phyloP scores from a whole-genome alignment of 2,797 vertebrate genomes.

The Hapalemur alaotrensis region DNA sequence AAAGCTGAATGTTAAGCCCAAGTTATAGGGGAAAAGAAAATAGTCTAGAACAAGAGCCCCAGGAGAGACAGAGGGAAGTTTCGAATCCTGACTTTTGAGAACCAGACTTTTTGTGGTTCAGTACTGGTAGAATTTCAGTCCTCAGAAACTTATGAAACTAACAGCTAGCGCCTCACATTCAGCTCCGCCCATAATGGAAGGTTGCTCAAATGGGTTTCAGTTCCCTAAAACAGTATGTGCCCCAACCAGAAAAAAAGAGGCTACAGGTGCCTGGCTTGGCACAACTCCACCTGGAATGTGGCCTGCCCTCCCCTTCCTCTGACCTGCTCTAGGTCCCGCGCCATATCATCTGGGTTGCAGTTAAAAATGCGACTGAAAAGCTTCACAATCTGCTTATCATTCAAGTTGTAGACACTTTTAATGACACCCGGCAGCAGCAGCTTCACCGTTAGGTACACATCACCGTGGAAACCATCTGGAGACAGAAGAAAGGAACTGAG shows the following conservation, averaged over 20 bases:
- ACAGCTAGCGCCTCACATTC: background rate
- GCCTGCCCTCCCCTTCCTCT: conserved; percentile 50
- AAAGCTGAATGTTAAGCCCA: background rate
- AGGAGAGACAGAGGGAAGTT: background rate
- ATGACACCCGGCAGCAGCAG: conserved; percentile 95
- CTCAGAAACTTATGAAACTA: background rate
- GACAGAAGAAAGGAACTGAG: conserved; percentile 35
- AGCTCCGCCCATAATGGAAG: background rate
- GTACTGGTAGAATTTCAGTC: background rate
- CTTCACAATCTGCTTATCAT: conserved; percentile 99
- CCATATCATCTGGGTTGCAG: conserved; percentile 95
- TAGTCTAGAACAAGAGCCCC: background rate
- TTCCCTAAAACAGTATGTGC: background rate
- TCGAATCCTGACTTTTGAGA: background rate
- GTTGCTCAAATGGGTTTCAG: background rate
- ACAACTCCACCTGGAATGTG: background rate
- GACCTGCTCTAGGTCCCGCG: conserved; percentile 96
- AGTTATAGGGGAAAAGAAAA: background rate
- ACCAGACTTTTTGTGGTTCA: background rate
- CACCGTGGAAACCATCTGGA: conserved; percentile 94
- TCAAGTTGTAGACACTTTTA: conserved; percentile 98
- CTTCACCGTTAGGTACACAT: conserved; percentile 96
- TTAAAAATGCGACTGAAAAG: conserved; percentile 97
- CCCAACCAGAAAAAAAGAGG: background rate
- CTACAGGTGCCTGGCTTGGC: background rate